Base-by-base conservation (phyloP, 1,140 invertebrate species). In the Pseudomyrmex cubaensis region DNA sequence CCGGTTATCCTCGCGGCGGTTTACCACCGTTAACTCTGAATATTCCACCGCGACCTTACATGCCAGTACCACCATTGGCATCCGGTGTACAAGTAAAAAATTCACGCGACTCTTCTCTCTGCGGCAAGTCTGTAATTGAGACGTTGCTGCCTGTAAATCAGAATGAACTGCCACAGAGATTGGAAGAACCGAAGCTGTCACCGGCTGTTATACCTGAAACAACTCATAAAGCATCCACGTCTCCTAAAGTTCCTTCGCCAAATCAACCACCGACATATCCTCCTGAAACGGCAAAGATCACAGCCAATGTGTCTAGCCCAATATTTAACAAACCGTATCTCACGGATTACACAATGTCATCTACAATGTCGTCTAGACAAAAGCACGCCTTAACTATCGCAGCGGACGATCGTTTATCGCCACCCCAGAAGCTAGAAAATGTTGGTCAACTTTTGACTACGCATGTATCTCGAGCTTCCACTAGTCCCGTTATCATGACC, bases 211-310 rank as follows among this genome's bases (percentile, higher is more conserved):
- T 94, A 46, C 92, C 93, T 0, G 93, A 93, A 59, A 62, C 92
- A 0, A 91, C 90, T 0, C 94, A 91, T 63, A 94, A 94, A 64
- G 91, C 93, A 0, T 94, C 94, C 0, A 94, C 94, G 0, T 94
- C 94, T 1, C 93, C 93, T 0, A 94, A 94, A 44, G 92, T 94
- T 13, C 93, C 94, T 0, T 94, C 94, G 22, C 94, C 94, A 0
- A 94, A 94, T 83, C 93, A 94, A 50, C 94, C 94, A 5, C 93
- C 94, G 0, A 94, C 93, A 0, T 94, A 93, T 44, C 94, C 94
- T 69, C 94, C 94, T 0, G 94, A 94, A 85, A 94, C 93, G 0
- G 94, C 94, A 0, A 94, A 94, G 48, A 93, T 92, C 8, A 93
- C 74, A 46, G 90, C 93, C 0, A 88, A 92, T 4, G 93, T 90